Evolutionary conservation across 2,888 invertebrate species (phyloP), one percentile per base, ranked within the genome.

Genomic region (Maniola hyperantus): DNA sequence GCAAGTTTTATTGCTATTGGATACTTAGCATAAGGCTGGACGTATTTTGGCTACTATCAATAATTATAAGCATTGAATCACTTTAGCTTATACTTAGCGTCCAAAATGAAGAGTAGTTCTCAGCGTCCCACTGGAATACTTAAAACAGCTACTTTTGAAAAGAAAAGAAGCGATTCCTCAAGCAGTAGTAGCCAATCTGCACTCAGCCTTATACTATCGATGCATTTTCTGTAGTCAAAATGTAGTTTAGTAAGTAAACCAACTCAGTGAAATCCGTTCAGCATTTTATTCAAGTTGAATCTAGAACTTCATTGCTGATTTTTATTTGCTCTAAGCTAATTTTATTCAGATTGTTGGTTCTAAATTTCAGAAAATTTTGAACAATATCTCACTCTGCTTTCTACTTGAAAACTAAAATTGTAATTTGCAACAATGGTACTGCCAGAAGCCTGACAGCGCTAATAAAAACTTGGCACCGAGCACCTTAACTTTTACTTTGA

Each of bases 391-490:
- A 51, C 26, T 42, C 33, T n/a, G 26, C 39, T 42, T 62, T 53
- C n/a, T 42, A 62, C 64, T 69, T 61, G 42, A 62, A 57, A 67
- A 66, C 64, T 66, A 61, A 66, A 82, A 87, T 85, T 84, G 82
- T 78, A 86, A 89, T 87, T 86, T 83, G 82, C 79, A 79, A 83
- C 84, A 84, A 82, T 67, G 79, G 65, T 50, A 59, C 82, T 82
- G 85, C 62, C 62, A 46, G 84, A 82, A 83, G 82, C 83, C 82
- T 84, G 83, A 87, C 88, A 88, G 83, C 81, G 80, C 83, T 84
- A 88, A 86, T 90, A 88, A 90, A 88, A 89, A 87, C 83, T 85
- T 86, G 78, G 80, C 81, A 77, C 81, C 78, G 80, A 79, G 79
- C 84, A 86, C 46, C 62, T 62, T 62, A 90, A 90, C 89, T 89